Percentiles rank a stretch among this genome's conserved stretches.
Conservation (phyloP, 2,888 invertebrate genomes). For the Yponomeuta evonymella region DNA sequence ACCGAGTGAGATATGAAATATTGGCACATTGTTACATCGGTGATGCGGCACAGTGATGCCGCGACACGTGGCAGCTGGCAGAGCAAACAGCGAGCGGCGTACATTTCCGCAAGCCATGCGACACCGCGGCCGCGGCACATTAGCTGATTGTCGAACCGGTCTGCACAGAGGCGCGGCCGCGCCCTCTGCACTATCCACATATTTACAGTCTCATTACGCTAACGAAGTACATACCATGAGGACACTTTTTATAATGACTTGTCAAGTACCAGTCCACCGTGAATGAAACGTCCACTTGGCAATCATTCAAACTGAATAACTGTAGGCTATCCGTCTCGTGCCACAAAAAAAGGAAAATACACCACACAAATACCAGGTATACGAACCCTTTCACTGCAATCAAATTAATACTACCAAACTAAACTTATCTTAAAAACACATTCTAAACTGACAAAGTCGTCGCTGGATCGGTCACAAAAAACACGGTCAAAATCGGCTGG, state of each 20-base stretch:
- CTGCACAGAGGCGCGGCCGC: background rate
- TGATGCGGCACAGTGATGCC: background rate
- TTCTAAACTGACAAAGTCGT: constrained; percentile 17
- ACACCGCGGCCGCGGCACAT: constrained; percentile 30
- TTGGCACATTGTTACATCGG: too few species aligned
- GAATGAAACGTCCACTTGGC: background rate
- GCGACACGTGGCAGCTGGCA: background rate
- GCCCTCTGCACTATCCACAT: background rate
- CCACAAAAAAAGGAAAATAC: constrained; percentile 2
- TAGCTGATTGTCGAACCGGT: constrained; percentile 36
- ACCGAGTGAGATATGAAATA: too few species aligned
- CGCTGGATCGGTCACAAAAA: constrained; percentile 33
- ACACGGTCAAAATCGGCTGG: constrained; percentile 40
- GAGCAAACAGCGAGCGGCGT: background rate
- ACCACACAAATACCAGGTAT: constrained; percentile 10
- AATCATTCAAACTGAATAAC: background rate
- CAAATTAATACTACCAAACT: constrained; percentile 10
- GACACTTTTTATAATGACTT: background rate
- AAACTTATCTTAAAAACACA: constrained; percentile 17
- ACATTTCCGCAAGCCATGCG: constrained; percentile 14
- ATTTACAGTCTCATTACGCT: background rate
- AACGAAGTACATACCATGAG: background rate
- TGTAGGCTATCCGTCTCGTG: background rate
- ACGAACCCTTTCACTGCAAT: constrained; percentile 11
- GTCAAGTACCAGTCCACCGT: background rate